Percentiles rank a stretch among this genome's conserved stretches.
These are phyloP conservation scores for Monochamus saltuarius DNA, from an alignment of 1,140 invertebrate species.

Conservation along the genomic window DNA sequence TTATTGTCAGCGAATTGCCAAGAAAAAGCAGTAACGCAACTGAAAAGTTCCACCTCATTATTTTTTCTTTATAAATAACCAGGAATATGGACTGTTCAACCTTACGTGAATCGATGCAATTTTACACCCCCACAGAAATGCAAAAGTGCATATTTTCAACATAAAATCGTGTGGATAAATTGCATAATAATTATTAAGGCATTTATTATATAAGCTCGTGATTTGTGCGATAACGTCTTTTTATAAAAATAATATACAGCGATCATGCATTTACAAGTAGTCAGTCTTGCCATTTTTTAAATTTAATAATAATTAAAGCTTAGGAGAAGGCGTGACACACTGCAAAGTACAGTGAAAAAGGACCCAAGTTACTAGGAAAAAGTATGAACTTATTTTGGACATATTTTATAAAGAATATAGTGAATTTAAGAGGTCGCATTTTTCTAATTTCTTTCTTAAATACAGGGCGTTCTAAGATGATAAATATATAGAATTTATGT, in stretches of 20 bases:
- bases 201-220: background rate
- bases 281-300: slow-evolving; percentile 24
- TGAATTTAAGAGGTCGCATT: slow-evolving; percentile 6
- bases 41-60: no score
- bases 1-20: no score
- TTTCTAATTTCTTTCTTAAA: no score
- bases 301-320: slow-evolving; percentile 29
- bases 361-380: slow-evolving; percentile 25
- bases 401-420: slow-evolving; percentile 12
- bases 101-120: background rate
- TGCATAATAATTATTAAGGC: slow-evolving; percentile 11
- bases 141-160: background rate
- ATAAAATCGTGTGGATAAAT: slow-evolving; percentile 10
- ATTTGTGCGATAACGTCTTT: background rate
- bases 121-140: background rate
- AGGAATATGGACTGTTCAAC: no score
- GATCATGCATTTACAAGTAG: slow-evolving; percentile 18
- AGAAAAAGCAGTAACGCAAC: no score
- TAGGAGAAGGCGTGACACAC: slow-evolving; percentile 26
- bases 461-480: no score
- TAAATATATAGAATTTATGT: no score
- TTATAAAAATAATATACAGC: slow-evolving; percentile 9
- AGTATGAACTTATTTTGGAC: background rate
- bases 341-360: slow-evolving; percentile 20
- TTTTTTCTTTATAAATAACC: no score